A percentile compares a stretch with the other conserved stretches of the same genome.
Evolutionary conservation across 2,888 invertebrate genomes (phyloP).

Genomic region (Epirrhoe alternata): DNA sequence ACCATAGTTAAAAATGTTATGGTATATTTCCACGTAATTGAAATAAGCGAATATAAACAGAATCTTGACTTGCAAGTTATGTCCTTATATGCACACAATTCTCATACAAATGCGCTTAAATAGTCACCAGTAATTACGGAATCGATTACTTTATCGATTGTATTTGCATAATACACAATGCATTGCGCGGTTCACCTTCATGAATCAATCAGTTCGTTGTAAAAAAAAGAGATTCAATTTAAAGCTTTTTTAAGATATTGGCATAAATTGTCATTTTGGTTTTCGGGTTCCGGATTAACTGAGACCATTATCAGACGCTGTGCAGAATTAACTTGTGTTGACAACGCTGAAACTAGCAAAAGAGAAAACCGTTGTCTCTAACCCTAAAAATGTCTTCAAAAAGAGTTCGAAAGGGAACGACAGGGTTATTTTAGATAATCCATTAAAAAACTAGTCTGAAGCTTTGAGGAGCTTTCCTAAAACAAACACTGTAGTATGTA

Average conservation of each 20-base stretch:
- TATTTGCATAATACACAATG: slow-evolving; percentile 21
- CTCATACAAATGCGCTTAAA: slow-evolving; percentile 24
- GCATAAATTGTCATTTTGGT: not conserved
- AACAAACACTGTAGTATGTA: not conserved
- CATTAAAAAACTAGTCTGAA: too few relatives aligned
- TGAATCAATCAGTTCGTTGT: slow-evolving; percentile 12
- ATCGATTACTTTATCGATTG: slow-evolving; percentile 12
- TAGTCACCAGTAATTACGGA: slow-evolving; percentile 19
- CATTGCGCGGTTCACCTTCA: slow-evolving; percentile 21
- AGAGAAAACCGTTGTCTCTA: too few relatives aligned
- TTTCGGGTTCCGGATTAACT: not conserved
- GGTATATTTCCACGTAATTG: slow-evolving; percentile 9
- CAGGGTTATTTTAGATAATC: too few relatives aligned
- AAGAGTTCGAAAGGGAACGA: too few relatives aligned
- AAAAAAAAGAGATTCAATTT: not conserved
- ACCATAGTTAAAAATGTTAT: not conserved
- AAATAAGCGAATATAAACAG: not conserved
- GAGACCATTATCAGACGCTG: too few relatives aligned
- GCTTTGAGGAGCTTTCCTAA: not conserved
- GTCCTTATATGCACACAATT: slow-evolving; percentile 19
- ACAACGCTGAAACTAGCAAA: too few relatives aligned
- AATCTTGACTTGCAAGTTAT: not conserved
- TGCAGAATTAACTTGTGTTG: too few relatives aligned
- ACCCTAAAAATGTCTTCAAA: too few relatives aligned
- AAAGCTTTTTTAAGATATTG: not conserved